Evolutionary conservation across 2,888 invertebrate species (phyloP).

Genomic region (Omphaloscelis lunosa): DNA sequence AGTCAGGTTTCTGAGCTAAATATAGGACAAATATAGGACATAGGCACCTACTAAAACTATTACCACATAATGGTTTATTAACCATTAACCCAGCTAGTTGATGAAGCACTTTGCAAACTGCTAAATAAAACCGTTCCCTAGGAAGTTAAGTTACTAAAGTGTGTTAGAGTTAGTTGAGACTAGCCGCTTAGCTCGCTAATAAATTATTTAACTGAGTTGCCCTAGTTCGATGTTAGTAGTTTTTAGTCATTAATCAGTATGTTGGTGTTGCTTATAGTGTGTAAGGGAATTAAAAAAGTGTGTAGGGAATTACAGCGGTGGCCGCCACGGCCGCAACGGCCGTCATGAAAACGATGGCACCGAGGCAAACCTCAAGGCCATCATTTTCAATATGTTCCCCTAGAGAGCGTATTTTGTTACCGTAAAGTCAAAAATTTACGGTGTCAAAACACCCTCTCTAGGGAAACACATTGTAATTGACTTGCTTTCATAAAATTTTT

Average conservation of each 20-base stretch:
- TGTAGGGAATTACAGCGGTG: background rate
- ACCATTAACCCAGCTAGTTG: constrained; percentile 11
- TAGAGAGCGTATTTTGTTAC: too few species aligned
- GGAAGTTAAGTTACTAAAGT: constrained; percentile 39
- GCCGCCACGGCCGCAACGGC: too few species aligned
- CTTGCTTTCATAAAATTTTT: too few species aligned
- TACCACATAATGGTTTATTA: constrained; percentile 25
- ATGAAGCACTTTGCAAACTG: constrained; percentile 46
- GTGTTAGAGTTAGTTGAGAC: constrained; percentile 45
- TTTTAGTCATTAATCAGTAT: constrained; percentile 19
- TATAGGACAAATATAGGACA: background rate
- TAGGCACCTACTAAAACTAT: constrained; percentile 11
- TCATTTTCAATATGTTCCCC: too few species aligned
- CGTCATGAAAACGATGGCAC: too few species aligned
- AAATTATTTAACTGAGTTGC: constrained; percentile 58
- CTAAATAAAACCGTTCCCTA: constrained; percentile 48
- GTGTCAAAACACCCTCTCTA: too few species aligned
- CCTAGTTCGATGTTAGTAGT: constrained; percentile 23
- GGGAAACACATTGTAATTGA: too few species aligned
- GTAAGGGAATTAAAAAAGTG: background rate
- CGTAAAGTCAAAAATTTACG: too few species aligned
- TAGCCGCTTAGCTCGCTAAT: constrained; percentile 54
- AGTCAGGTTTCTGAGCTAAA: too few species aligned
- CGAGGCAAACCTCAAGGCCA: too few species aligned
- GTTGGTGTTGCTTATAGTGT: background rate